Evolutionary conservation across 1,140 invertebrate species (phyloP).

Genomic region (Agrypnia vestita): DNA sequence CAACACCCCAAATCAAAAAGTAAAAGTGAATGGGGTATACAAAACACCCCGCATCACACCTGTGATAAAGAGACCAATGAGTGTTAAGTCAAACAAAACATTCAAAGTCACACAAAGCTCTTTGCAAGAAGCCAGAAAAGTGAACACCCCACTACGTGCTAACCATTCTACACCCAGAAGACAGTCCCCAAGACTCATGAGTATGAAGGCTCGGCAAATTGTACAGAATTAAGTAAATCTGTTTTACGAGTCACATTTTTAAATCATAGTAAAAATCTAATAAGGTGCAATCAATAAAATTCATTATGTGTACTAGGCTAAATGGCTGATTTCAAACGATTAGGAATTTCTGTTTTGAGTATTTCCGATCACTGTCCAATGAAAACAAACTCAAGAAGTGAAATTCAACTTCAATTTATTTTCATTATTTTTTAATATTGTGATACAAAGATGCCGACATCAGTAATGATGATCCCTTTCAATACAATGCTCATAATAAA

Average conservation of each 20-base stretch:
- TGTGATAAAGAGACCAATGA: slow-evolving; percentile 51
- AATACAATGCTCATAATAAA: too few species aligned
- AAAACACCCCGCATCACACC: slow-evolving; percentile 52
- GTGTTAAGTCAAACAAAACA: slow-evolving; percentile 47
- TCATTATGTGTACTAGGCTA: too few species aligned
- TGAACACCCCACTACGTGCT: slow-evolving; percentile 53
- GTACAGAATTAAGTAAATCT: slow-evolving; percentile 19
- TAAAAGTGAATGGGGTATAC: slow-evolving; percentile 30
- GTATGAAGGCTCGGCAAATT: slow-evolving; percentile 52
- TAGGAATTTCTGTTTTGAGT: too few species aligned
- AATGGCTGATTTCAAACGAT: too few species aligned
- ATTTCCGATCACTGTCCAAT: too few species aligned
- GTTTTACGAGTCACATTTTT: too few species aligned
- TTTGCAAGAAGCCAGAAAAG: slow-evolving; percentile 30
- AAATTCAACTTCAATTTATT: too few species aligned
- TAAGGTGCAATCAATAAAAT: slow-evolving; percentile 11
- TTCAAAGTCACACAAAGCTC: slow-evolving; percentile 36
- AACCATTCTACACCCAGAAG: slow-evolving; percentile 55
- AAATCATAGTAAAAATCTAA: slow-evolving; percentile 23
- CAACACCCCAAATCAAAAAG: slow-evolving; percentile 32
- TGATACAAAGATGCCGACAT: too few species aligned
- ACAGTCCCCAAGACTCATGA: slow-evolving; percentile 56
- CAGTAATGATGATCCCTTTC: too few species aligned
- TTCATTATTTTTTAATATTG: too few species aligned
- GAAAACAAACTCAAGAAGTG: too few species aligned